Evolutionary conservation across 2,888 invertebrate genomes (phyloP).

Genomic region (Meloe dianella): DNA sequence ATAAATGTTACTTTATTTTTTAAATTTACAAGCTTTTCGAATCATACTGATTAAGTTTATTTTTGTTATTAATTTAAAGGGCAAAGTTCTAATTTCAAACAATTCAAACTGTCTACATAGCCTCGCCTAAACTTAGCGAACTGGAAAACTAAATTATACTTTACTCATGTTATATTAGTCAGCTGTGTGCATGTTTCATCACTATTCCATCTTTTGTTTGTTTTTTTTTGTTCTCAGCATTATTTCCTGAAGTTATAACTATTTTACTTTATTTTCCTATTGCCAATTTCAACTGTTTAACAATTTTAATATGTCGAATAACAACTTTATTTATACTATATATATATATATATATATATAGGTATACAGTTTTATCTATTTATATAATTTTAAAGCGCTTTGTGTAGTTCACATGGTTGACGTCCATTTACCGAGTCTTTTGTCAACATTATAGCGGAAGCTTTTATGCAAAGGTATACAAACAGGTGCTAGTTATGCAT

Average conservation of each 20-base stretch:
- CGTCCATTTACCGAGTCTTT: slow-evolving; percentile 1
- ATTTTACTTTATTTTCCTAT: not conserved
- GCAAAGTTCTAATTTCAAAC: not conserved
- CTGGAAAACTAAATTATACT: slow-evolving; percentile 3
- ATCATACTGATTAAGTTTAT: not conserved
- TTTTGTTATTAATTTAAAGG: not conserved
- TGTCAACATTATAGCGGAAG: not conserved
- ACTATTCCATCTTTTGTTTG: not conserved
- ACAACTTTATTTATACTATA: not conserved
- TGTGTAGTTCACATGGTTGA: not conserved
- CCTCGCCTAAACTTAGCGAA: not conserved
- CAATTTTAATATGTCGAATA: not conserved
- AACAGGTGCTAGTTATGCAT: slow-evolving; percentile 6
- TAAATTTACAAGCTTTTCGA: no score
- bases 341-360: not conserved
- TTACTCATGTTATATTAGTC: not conserved
- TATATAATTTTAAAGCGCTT: not conserved
- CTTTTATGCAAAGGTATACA: not conserved
- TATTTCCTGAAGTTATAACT: not conserved
- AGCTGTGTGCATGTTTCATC: not conserved
- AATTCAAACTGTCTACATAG: not conserved
- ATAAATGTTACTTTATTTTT: no score
- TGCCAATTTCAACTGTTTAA: not conserved
- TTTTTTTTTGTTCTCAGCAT: not conserved
- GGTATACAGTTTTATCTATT: not conserved